Conservation (phyloP, 2,797 vertebrate species). For the Lophotriccus pileatus region DNA sequence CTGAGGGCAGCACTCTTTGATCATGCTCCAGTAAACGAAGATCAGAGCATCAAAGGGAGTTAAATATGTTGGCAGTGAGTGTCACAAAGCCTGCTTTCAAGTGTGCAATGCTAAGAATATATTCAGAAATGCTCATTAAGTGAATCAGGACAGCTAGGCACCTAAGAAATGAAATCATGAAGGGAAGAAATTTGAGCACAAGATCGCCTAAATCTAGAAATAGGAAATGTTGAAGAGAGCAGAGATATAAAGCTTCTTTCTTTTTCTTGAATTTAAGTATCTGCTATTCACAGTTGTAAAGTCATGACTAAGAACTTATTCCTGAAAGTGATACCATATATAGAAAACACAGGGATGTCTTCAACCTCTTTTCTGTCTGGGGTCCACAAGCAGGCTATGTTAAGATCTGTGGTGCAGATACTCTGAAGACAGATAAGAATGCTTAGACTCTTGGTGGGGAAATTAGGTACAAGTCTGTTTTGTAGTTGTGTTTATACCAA, state of each 20-base stretch:
- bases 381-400: neutral
- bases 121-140: neutral
- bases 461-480: neutral
- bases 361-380: neutral
- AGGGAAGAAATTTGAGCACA: neutral
- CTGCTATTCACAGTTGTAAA: neutral
- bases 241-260: neutral
- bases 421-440: neutral
- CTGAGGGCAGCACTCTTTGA: constrained; percentile 32
- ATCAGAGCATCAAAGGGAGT: constrained; percentile 59
- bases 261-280: neutral
- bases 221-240: neutral
- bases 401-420: neutral
- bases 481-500: neutral
- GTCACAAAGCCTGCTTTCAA: constrained; percentile 41
- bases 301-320: neutral
- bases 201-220: neutral
- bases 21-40: constrained; percentile 46
- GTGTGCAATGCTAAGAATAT: neutral
- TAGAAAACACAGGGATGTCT: neutral
- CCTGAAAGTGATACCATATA: neutral
- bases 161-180: neutral
- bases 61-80: constrained; percentile 37
- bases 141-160: neutral
- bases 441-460: neutral